These are phyloP conservation scores for Thrips palmi DNA, from an alignment of 1,140 invertebrate species.

Conservation along the genomic window DNA sequence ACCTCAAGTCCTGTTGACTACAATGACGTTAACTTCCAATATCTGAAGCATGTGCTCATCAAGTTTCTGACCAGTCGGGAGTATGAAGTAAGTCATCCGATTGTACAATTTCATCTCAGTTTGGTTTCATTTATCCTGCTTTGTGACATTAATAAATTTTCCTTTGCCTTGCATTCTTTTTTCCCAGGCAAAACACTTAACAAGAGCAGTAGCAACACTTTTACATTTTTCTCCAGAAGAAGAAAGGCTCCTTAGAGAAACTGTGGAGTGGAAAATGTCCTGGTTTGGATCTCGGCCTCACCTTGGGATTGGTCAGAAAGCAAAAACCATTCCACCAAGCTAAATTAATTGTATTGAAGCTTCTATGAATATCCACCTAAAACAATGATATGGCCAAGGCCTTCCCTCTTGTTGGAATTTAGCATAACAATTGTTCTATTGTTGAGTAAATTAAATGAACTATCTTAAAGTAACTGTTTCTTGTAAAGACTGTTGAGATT, in stretches of 20 bases:
- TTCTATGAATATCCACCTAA: too few relatives aligned
- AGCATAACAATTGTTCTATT: too few relatives aligned
- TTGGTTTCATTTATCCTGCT: neutral
- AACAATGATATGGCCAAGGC: too few relatives aligned
- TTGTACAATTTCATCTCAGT: neutral
- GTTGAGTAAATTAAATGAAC: too few relatives aligned
- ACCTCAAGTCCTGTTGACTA: conserved; percentile 25
- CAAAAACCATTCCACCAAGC: conserved; percentile 35
- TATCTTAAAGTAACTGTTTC: too few relatives aligned
- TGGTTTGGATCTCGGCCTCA: conserved; percentile 57
- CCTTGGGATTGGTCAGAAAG: conserved; percentile 33
- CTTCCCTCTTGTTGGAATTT: too few relatives aligned
- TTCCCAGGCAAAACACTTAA: conserved; percentile 70
- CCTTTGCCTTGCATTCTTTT: conserved; percentile 7
- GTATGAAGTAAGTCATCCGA: conserved; percentile 37
- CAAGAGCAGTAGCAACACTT: conserved; percentile 67
- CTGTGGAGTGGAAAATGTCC: conserved; percentile 72
- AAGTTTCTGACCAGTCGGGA: conserved; percentile 79
- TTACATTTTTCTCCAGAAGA: conserved; percentile 71
- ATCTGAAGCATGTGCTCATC: conserved; percentile 81
- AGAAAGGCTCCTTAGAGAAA: conserved; percentile 69
- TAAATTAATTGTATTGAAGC: too few relatives aligned
- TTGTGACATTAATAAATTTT: neutral
- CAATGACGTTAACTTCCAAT: conserved; percentile 66
- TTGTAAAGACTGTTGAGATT: too few relatives aligned